These are phyloP conservation scores for Temnothorax longispinosus DNA, from an alignment of 1,140 invertebrate species.

Conservation along the genomic window DNA sequence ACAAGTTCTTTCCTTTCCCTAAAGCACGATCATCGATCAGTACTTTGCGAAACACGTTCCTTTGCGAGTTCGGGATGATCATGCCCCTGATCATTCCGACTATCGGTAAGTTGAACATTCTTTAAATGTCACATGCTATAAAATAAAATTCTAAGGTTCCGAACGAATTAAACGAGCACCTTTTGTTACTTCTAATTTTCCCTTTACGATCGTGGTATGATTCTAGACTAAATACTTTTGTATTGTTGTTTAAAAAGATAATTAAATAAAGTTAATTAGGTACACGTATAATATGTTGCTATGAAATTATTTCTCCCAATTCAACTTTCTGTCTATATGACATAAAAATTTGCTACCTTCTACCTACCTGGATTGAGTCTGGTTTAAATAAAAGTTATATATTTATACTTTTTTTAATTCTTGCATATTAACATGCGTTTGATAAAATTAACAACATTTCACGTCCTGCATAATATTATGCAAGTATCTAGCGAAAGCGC, in stretches of 20 bases:
- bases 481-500: not conserved
- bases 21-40: conserved; percentile 41
- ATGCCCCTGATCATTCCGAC: not conserved
- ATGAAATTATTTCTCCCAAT: not conserved
- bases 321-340: not conserved
- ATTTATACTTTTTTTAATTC: not conserved
- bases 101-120: not conserved
- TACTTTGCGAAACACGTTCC: conserved; percentile 19
- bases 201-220: not conserved
- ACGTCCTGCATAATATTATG: not conserved
- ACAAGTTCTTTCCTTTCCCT: conserved; percentile 67
- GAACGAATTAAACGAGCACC: not conserved
- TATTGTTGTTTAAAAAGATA: not conserved
- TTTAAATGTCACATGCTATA: not conserved
- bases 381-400: not conserved
- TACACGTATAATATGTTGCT: not conserved
- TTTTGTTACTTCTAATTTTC: not conserved
- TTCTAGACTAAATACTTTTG: not conserved
- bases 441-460: not conserved
- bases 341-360: not conserved
- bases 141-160: not conserved
- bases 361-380: not conserved
- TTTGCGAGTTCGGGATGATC: not conserved
- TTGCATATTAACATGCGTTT: not conserved
- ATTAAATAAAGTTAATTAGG: not conserved